phyloP scores from a whole-genome alignment of 2,888 invertebrate species.

The Chrysotoxum bicinctum region DNA sequence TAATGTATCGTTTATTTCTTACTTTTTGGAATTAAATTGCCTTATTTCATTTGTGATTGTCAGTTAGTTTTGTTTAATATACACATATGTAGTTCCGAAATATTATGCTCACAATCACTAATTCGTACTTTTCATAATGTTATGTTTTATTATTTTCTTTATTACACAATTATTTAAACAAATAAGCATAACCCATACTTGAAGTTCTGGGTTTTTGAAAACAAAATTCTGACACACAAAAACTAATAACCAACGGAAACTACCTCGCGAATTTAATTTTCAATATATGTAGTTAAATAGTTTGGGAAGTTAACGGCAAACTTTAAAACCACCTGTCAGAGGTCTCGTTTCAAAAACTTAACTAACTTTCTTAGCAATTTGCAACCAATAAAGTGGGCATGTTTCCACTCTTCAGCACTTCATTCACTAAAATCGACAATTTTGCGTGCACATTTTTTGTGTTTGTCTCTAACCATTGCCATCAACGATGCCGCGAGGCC shows the following conservation, averaged over 20 bases:
- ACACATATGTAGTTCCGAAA: no score
- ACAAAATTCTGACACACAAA: neutral
- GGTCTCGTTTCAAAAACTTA: constrained; percentile 32
- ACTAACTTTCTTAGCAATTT: constrained; percentile 40
- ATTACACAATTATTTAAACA: no score
- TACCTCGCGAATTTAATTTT: neutral
- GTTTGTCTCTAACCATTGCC: constrained; percentile 6
- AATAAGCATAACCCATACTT: neutral
- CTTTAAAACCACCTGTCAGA: constrained; percentile 61
- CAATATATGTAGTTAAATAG: no score
- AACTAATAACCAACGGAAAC: neutral
- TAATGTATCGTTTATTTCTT: no score
- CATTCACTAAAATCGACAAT: constrained; percentile 65
- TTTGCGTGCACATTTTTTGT: constrained; percentile 27
- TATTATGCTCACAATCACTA: neutral
- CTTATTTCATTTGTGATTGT: no score
- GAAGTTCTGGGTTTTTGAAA: no score
- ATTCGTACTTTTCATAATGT: no score
- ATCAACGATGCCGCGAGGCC: constrained; percentile 19
- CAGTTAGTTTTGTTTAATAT: no score
- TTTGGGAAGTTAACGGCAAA: neutral
- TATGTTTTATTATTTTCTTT: no score
- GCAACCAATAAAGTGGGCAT: constrained; percentile 39
- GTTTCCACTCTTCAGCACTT: constrained; percentile 52
- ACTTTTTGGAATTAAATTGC: no score